Percentiles rank a stretch among this genome's conserved stretches.
phyloP scores from a whole-genome alignment of 1,140 invertebrate genomes.

The Xylocopa sonorina region DNA sequence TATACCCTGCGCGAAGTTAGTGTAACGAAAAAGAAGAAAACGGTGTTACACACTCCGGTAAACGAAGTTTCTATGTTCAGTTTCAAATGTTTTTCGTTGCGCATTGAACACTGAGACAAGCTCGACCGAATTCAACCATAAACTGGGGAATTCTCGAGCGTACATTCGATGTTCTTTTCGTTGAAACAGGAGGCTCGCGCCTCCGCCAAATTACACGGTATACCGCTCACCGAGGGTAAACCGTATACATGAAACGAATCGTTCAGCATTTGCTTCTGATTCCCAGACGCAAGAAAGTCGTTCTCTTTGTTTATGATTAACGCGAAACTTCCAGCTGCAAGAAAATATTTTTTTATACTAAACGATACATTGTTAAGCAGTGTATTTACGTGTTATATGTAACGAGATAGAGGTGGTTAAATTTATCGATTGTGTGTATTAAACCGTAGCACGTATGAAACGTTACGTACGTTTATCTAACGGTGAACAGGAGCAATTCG shows the following conservation, averaged over 20 bases:
- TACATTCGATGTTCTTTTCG: conserved; percentile 19
- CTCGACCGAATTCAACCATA: conserved; percentile 36
- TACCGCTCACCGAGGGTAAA: conserved; percentile 56
- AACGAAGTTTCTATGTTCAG: conserved; percentile 24
- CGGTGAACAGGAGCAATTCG: conserved; percentile 71
- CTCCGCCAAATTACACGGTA: conserved; percentile 60
- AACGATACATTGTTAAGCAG: conserved; percentile 27
- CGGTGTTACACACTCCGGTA: conserved; percentile 11
- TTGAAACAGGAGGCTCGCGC: conserved; percentile 58
- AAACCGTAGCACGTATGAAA: background rate
- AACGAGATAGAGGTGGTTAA: conserved; percentile 5
- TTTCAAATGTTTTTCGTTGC: conserved; percentile 5
- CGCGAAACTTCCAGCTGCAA: conserved; percentile 73
- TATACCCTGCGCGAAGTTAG: conserved; percentile 48
- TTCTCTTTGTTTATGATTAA: conserved; percentile 66
- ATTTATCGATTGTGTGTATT: conserved; percentile 5
- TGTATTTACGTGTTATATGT: conserved; percentile 25
- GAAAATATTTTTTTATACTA: conserved; percentile 43
- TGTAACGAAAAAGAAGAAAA: background rate
- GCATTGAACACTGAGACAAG: background rate
- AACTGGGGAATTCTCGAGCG: conserved; percentile 15
- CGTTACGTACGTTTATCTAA: conserved; percentile 74
- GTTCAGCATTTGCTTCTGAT: conserved; percentile 63
- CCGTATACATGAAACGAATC: conserved; percentile 68
- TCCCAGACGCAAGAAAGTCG: conserved; percentile 58